Base-by-base conservation (phyloP, 2,113 vertebrate genomes). In the Xyliphius kryptos region DNA sequence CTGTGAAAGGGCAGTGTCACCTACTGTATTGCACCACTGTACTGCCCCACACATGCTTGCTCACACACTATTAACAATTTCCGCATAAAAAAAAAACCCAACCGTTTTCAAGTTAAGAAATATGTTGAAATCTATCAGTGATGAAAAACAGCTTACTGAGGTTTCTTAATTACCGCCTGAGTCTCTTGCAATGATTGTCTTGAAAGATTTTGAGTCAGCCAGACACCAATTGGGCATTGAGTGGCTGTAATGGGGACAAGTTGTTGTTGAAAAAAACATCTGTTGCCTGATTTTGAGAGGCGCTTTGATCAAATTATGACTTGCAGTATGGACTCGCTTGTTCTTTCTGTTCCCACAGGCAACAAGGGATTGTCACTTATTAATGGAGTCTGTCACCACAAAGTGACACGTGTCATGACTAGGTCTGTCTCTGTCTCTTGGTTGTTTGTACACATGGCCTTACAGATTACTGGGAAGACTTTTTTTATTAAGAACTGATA, bases 401-500 rank as follows among this genome's bases (percentile, higher is more conserved):
- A 92, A 93, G 87, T 93, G 90, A 91, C 92, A 93, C 88, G 91
- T 92, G 90, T 91, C 92, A 91, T 88, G 83, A 87, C 89, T 88
- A 84, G 90, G 91, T 91, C 87, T 80, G 85, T 87, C 87, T 85
- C 83, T 80, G 88, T 89, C 85, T 82, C 81, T 83, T 80, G 80
- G 80, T 86, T 89, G 87, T 89, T 88, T 85, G 87, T 79, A 88
- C 84, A 87, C 86, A 83, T 82, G 89, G 86, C n/a, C n/a, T n/a
- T n/a, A n/a, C n/a, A n/a, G n/a, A n/a, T n/a, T 91, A 90, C 83
- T 85, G 71, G 71, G 81, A 76, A 83, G 52, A 53, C 44, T 48
- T 71, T 75, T 67, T 71, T 79, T 83, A 79, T 86, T 83, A 91
- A 90, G 91, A 94, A 89, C 89, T 92, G 88, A 89, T 92, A 92